Evolutionary conservation across 2,888 invertebrate genomes (phyloP).

Genomic region (Blastobasis lacticolella): DNA sequence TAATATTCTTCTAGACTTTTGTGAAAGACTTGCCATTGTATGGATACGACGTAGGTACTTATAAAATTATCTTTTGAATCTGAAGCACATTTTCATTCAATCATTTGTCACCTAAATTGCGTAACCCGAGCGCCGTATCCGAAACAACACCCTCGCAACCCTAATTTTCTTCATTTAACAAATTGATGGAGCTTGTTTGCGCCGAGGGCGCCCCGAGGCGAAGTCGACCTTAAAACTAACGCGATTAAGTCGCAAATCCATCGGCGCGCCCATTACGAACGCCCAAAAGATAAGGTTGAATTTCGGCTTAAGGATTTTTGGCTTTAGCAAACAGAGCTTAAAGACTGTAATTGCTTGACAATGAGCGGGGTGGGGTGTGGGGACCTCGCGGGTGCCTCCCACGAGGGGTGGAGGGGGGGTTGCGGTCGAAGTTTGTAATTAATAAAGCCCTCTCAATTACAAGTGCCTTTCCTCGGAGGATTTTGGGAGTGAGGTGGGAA

Average conservation of each 20-base stretch:
- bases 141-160: slow-evolving; percentile 1
- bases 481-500: slow-evolving; percentile 30
- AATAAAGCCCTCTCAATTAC: slow-evolving; percentile 73
- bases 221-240: slow-evolving; percentile 29
- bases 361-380: slow-evolving; percentile 21
- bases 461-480: slow-evolving; percentile 64
- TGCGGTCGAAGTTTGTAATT: slow-evolving; percentile 72
- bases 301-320: slow-evolving; percentile 55
- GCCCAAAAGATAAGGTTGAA: slow-evolving; percentile 67
- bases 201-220: slow-evolving; percentile 17
- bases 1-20: too few relatives aligned
- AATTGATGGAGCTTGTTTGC: slow-evolving; percentile 60
- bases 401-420: slow-evolving; percentile 26
- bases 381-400: slow-evolving; percentile 5
- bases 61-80: too few relatives aligned
- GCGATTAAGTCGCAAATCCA: slow-evolving; percentile 38
- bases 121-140: not conserved
- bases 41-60: too few relatives aligned
- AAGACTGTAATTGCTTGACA: slow-evolving; percentile 45
- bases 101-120: not conserved
- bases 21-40: too few relatives aligned
- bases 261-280: slow-evolving; percentile 22
- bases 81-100: too few relatives aligned
- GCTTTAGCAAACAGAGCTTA: slow-evolving; percentile 48
- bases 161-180: slow-evolving; percentile 60